Evolutionary conservation across 2,113 vertebrate species (phyloP).

Genomic region (Motacilla tschutschensis): DNA sequence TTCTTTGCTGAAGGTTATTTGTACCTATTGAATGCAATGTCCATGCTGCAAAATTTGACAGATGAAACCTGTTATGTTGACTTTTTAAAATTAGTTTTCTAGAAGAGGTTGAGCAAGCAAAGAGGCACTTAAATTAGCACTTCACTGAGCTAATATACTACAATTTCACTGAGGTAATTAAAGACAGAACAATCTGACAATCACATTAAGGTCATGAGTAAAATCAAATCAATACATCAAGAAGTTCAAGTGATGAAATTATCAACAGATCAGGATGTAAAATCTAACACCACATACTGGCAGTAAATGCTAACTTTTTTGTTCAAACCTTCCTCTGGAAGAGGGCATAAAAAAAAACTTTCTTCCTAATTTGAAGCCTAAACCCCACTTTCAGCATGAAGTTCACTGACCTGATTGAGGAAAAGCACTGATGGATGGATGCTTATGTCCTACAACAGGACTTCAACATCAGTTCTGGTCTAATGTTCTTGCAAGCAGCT

Average conservation of each 20-base stretch:
- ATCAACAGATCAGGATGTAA: not conserved
- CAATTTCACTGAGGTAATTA: slow-evolving; percentile 6
- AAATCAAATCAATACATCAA: slow-evolving; percentile 1
- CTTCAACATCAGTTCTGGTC: not conserved
- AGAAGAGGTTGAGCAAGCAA: slow-evolving; percentile 30
- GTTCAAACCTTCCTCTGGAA: not conserved
- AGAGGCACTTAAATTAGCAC: slow-evolving; percentile 23
- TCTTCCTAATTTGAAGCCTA: not conserved
- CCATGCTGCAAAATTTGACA: not conserved
- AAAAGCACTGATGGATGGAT: not conserved
- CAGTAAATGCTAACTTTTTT: not conserved
- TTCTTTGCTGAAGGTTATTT: slow-evolving; percentile 5
- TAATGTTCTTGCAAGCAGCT: not conserved
- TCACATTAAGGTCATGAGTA: slow-evolving; percentile 1
- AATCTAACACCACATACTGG: not conserved
- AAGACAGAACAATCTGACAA: not conserved
- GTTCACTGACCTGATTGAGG: not conserved
- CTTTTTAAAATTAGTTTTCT: slow-evolving; percentile 41
- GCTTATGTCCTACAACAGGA: not conserved
- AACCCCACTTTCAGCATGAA: not conserved
- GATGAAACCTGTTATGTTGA: slow-evolving; percentile 20
- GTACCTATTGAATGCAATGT: not conserved
- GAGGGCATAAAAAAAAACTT: not conserved
- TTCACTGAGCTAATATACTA: slow-evolving; percentile 11
- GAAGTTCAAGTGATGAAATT: not conserved